These are phyloP conservation scores for Drosophila yakuba DNA, from an alignment of 1,140 invertebrate species.

Conservation along the genomic window DNA sequence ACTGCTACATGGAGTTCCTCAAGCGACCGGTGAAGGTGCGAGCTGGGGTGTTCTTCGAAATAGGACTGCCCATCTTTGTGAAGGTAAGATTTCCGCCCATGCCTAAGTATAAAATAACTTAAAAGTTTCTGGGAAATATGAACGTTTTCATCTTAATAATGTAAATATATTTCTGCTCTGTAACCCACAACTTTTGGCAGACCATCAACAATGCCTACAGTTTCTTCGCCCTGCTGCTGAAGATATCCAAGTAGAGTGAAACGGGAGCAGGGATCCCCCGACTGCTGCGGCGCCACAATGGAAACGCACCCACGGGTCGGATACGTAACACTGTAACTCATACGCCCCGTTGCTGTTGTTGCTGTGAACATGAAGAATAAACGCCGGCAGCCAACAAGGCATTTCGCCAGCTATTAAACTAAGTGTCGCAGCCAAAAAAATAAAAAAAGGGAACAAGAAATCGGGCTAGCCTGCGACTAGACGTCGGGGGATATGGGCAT, in stretches of 20 bases:
- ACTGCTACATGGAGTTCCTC: conserved; percentile 72
- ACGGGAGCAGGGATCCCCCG: not conserved
- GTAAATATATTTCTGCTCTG: not conserved
- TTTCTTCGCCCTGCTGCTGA: conserved; percentile 73
- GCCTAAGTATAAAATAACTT: not conserved
- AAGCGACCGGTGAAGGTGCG: conserved; percentile 65
- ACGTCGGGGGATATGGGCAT: conserved; percentile 15
- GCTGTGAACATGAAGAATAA: conserved; percentile 43
- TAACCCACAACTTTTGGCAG: conserved; percentile 24
- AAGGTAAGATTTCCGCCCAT: conserved; percentile 44
- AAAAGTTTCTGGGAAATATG: not conserved
- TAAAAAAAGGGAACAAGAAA: conserved; percentile 25
- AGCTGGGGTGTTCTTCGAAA: conserved; percentile 74
- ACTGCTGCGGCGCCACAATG: conserved; percentile 19
- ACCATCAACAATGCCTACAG: conserved; percentile 80
- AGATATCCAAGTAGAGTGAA: conserved; percentile 62
- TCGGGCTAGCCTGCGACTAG: conserved; percentile 46
- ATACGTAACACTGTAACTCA: conserved; percentile 55
- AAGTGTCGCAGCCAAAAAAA: conserved; percentile 59
- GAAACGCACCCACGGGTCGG: conserved; percentile 41
- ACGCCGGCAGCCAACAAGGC: conserved; percentile 44
- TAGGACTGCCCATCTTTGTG: conserved; percentile 75
- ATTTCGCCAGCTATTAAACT: conserved; percentile 70
- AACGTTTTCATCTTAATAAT: not conserved
- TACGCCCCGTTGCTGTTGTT: conserved; percentile 31